Evolutionary conservation across 2,888 invertebrate species (phyloP).

Genomic region (Uropetala carovei): DNA sequence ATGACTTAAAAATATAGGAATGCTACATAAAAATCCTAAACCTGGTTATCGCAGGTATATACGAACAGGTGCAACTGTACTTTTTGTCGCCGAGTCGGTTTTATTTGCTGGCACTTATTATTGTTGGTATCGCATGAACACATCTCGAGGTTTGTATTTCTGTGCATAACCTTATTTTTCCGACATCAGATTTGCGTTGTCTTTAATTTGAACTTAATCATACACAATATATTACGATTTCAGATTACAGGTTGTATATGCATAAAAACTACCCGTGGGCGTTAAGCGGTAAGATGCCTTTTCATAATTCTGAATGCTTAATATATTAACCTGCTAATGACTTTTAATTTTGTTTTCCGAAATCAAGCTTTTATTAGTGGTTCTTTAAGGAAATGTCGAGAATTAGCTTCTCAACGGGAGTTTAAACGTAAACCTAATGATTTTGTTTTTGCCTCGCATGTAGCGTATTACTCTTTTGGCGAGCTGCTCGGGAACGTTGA

Average conservation of each 20-base stretch:
- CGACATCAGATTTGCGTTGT: constrained; percentile 40
- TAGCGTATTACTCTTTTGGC: constrained; percentile 82
- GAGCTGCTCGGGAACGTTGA: constrained; percentile 79
- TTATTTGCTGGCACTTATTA: constrained; percentile 80
- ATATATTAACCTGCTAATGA: not conserved
- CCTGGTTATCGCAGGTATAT: constrained; percentile 77
- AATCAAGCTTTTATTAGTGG: not conserved
- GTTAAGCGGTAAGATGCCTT: constrained; percentile 76
- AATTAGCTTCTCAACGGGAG: no score
- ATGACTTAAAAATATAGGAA: constrained; percentile 71
- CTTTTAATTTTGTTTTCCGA: not conserved
- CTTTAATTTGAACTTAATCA: constrained; percentile 21
- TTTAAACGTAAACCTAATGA: not conserved
- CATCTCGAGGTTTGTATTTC: constrained; percentile 80
- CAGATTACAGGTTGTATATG: constrained; percentile 85
- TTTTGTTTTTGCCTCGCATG: not conserved
- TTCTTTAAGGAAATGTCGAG: not conserved
- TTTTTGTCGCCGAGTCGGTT: constrained; percentile 80
- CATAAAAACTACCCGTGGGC: constrained; percentile 81
- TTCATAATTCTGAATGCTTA: no score
- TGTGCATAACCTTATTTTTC: constrained; percentile 65
- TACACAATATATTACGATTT: constrained; percentile 70
- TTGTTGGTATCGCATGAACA: constrained; percentile 83
- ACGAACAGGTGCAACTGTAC: constrained; percentile 77
- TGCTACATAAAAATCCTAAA: constrained; percentile 83